Evolutionary conservation across 1,140 invertebrate genomes (phyloP), one percentile per base, ranked within the genome.

Genomic region (Drosophila quadrilineata): DNA sequence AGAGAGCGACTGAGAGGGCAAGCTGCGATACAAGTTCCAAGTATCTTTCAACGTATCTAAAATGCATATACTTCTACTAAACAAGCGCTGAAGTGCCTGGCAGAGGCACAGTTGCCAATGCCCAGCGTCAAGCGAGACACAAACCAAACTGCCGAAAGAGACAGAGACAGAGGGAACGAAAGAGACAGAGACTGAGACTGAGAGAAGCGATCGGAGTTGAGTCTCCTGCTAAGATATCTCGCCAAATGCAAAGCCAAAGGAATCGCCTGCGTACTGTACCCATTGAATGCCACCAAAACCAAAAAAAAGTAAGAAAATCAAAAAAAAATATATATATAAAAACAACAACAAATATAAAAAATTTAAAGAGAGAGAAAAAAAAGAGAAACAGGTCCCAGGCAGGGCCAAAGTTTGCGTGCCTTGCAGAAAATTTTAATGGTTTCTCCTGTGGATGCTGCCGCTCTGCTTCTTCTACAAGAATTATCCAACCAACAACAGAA

Each of bases 391-490:
- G 76, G 76, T 80, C 72, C 54, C 54, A 19, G 57, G 41, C 48
- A 53, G 63, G 60, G 79, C 79, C 77, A 82, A 82, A 82, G 77
- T 82, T 82, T 82, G 77, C 77, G 77, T 82, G 77, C 74, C 60
- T 84, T 73, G 77, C 77, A 73, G 26, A 82, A 84, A 72, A 64
- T 56, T 73, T 72, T 69, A 56, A 64, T 57, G 65, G 49, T 63
- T 43, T 52, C 40, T 52, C 50, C 48, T 52, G 19, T 10, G 12
- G 19, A 16, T 28, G n/a, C n/a, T n/a, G n/a, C n/a, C n/a, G n/a
- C n/a, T n/a, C n/a, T n/a, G n/a, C n/a, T n/a, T n/a, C n/a, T n/a
- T n/a, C n/a, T n/a, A n/a, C n/a, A n/a, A n/a, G n/a, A n/a, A n/a
- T n/a, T n/a, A n/a, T n/a, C n/a, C n/a, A n/a, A n/a, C n/a, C n/a